These are phyloP conservation scores for Branchellion lobata DNA, from an alignment of 2,888 invertebrate species.

Conservation along the genomic window DNA sequence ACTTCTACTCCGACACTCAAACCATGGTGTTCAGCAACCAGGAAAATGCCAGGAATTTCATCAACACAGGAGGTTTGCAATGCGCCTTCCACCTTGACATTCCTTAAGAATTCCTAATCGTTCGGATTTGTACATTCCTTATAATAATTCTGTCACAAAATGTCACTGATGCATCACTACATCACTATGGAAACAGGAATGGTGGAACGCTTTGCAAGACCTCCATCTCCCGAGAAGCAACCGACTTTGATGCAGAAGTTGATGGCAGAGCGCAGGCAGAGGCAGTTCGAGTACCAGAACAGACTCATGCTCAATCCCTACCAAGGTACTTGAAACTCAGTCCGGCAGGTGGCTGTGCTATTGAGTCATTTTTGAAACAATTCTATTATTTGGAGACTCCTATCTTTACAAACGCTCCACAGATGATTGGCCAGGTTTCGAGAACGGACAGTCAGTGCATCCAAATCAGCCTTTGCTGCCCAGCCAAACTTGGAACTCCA, in stretches of 20 bases:
- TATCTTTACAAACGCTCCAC: too few relatives aligned
- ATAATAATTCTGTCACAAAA: too few relatives aligned
- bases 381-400: background rate
- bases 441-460: background rate
- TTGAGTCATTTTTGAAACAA: background rate
- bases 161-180: too few relatives aligned
- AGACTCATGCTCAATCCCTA: slow-evolving; percentile 24
- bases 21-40: background rate
- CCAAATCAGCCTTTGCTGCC: background rate
- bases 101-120: too few relatives aligned
- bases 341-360: background rate
- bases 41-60: background rate
- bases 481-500: background rate
- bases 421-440: slow-evolving; percentile 15
- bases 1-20: background rate
- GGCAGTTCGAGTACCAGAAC: slow-evolving; percentile 57
- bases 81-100: too few relatives aligned
- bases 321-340: background rate
- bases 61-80: background rate
- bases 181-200: background rate
- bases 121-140: too few relatives aligned
- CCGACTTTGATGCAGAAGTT: slow-evolving; percentile 56
- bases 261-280: slow-evolving; percentile 54
- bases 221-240: slow-evolving; percentile 31
- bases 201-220: background rate